These are phyloP conservation scores for Ephialtes manifestator DNA, from an alignment of 2,888 invertebrate species.

Conservation along the genomic window DNA sequence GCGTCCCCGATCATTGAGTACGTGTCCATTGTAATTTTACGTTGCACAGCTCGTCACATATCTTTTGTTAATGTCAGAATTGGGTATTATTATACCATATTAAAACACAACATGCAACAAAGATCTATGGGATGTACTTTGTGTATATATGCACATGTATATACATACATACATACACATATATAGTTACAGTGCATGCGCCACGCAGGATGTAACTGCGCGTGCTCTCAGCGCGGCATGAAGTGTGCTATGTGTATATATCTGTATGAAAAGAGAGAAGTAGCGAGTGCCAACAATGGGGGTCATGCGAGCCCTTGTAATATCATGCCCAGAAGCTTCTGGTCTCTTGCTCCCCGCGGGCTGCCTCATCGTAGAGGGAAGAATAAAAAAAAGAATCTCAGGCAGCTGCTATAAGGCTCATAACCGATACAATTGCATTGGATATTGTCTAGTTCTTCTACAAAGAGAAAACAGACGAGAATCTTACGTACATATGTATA, in stretches of 20 bases:
- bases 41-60: constrained; percentile 34
- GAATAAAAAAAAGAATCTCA: constrained; percentile 70
- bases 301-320: constrained; percentile 81
- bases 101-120: constrained; percentile 35
- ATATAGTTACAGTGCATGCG: constrained; percentile 33
- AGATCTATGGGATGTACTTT: constrained; percentile 32
- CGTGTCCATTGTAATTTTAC: constrained; percentile 58
- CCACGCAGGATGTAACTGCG: constrained; percentile 72
- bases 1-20: constrained; percentile 52
- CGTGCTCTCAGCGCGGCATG: constrained; percentile 54
- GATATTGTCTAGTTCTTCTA: constrained; percentile 64
- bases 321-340: constrained; percentile 77
- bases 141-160: background rate
- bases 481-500: constrained; percentile 32
- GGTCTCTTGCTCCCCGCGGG: constrained; percentile 72
- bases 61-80: constrained; percentile 59
- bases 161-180: constrained; percentile 14
- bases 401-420: constrained; percentile 79
- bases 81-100: constrained; percentile 54
- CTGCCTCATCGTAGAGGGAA: constrained; percentile 46
- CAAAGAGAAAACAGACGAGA: constrained; percentile 57
- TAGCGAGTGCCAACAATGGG: constrained; percentile 78
- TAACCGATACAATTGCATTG: constrained; percentile 82
- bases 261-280: constrained; percentile 81
- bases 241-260: constrained; percentile 61